A percentile compares a stretch with the other conserved stretches of the same genome.
These are phyloP conservation scores for Cerastoderma edule DNA, from an alignment of 2,888 invertebrate species.

Conservation along the genomic window DNA sequence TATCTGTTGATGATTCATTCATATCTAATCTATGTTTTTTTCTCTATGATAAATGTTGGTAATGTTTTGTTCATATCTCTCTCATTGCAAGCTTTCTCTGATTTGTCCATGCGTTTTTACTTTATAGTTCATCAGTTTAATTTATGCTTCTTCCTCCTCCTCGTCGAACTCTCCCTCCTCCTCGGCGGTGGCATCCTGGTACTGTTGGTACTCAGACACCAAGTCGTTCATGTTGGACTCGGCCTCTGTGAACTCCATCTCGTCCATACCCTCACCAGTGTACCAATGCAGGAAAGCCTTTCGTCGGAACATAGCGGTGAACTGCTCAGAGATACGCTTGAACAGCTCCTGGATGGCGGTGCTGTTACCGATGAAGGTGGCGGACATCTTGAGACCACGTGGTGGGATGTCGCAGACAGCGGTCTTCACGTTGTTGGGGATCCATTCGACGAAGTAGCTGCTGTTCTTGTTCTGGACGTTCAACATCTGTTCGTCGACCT, in stretches of 20 bases:
- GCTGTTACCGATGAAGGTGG: conserved; percentile 91
- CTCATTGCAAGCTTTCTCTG: too few relatives aligned
- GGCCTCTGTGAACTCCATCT: conserved; percentile 93
- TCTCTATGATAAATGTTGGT: too few relatives aligned
- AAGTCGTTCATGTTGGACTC: conserved; percentile 94
- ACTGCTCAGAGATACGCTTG: conserved; percentile 81
- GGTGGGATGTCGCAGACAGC: conserved; percentile 97
- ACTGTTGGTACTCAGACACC: conserved; percentile 78
- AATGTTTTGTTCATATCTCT: too few relatives aligned
- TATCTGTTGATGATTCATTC: too few relatives aligned
- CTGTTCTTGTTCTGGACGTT: conserved; percentile 98
- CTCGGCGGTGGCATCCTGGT: conserved; percentile 86
- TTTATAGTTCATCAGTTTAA: too few relatives aligned
- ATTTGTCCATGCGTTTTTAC: too few relatives aligned
- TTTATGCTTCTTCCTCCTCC: conserved; percentile 85
- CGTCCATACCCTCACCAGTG: conserved; percentile 98
- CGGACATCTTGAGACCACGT: conserved; percentile 94
- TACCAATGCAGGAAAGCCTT: conserved; percentile 99
- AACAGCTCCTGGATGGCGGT: conserved; percentile 80
- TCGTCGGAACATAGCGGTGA: conserved; percentile 96
- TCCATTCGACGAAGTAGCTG: conserved; percentile 94
- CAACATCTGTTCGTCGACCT: conserved; percentile 96
- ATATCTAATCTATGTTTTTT: too few relatives aligned
- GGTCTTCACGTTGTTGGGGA: conserved; percentile 96
- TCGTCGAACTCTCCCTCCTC: conserved; percentile 69